Percentiles rank a stretch among this genome's conserved stretches.
Evolutionary conservation across 2,113 vertebrate genomes (phyloP).

Genomic region (Hippocampus mohnikei): DNA sequence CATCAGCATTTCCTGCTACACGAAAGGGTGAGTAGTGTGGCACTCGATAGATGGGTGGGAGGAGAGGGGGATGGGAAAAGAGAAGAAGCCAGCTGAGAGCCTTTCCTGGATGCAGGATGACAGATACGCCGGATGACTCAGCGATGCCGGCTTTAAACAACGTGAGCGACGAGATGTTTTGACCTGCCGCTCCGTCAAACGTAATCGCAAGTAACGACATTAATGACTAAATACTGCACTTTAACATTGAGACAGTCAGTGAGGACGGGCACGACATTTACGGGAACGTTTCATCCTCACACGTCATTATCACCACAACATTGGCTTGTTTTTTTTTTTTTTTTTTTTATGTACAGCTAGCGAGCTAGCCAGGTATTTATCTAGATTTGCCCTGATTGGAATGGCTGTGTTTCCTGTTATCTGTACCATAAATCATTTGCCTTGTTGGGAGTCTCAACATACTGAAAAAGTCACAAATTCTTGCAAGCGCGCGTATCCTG

Average conservation of each 20-base stretch:
- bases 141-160: conserved; percentile 26
- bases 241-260: background rate
- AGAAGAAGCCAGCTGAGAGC: conserved; percentile 39
- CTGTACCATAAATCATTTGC: too few relatives aligned
- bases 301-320: background rate
- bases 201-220: background rate
- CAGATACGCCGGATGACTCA: conserved; percentile 60
- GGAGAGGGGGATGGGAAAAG: background rate
- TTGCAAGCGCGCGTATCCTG: background rate
- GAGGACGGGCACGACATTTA: background rate
- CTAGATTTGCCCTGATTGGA: too few relatives aligned
- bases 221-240: background rate
- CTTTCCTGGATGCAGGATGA: conserved; percentile 56
- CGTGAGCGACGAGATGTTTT: background rate
- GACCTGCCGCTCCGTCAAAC: background rate
- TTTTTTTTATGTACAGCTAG: background rate
- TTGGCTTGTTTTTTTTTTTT: background rate
- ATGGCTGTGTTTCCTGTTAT: too few relatives aligned
- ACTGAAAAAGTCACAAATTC: background rate
- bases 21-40: background rate
- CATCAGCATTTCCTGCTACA: conserved; percentile 59
- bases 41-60: background rate
- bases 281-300: background rate
- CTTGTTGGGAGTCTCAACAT: background rate
- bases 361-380: too few relatives aligned